Base-by-base conservation (phyloP, 2,888 invertebrate species). In the Rutpela maculata region DNA sequence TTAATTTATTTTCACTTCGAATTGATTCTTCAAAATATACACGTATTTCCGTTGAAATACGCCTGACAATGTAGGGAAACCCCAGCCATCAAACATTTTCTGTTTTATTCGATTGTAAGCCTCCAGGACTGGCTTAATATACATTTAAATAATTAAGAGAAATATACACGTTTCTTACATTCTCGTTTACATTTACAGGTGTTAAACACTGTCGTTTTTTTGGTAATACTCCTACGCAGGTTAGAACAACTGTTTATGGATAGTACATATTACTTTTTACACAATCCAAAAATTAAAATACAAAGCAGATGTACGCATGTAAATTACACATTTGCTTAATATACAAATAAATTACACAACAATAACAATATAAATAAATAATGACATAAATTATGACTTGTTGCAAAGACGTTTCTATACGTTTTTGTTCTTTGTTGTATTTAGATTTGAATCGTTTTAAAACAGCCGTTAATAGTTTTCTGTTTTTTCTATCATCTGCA, bases 231-330 rank as follows among this genome's bases (percentile, higher is more conserved):
- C 50, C 50, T n/a, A 50, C 50, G 1, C 50, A 50, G 50, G 12
- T 50, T 50, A 50, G 50, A 50, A 50, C 50, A 50, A 50, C 50
- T 6, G 50, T n/a, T 50, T n/a, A 50, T n/a, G n/a, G n/a, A n/a
- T 43, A 43, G 43, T 12, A 43, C 43, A n/a, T n/a, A 50, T 50
- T 50, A 50, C 5, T 50, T 50, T 50, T 50, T 50, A n/a, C 50
- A 50, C 50, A 50, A 50, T n/a, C 15, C n/a, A 50, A 50, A 50
- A 15, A 50, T 50, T 50, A n/a, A 50, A 50, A 50, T 50, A 50
- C 50, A 50, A 50, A 63, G 62, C 62, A 63, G 62, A 63, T 63
- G 62, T 63, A 35, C 35, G 62, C 35, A 35, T 17, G 62, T 35
- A 63, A 63, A 63, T 63, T 63, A 63, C 17, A 63, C n/a, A 50